Percentiles rank a stretch among this genome's conserved stretches.
These are phyloP conservation scores for Pseudoips prasinana DNA, from an alignment of 2,888 invertebrate species.

Conservation along the genomic window DNA sequence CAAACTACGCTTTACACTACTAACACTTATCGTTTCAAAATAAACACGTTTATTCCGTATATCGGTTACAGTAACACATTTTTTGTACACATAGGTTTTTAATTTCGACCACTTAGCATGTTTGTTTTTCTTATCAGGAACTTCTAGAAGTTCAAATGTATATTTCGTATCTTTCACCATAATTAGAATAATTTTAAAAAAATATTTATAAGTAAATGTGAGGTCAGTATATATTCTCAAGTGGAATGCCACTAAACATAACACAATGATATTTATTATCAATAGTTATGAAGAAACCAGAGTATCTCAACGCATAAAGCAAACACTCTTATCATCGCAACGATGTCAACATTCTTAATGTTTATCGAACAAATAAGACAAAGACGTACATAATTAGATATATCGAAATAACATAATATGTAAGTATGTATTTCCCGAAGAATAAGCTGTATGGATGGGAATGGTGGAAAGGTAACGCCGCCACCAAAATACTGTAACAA, in stretches of 20 bases:
- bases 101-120: conserved; percentile 50
- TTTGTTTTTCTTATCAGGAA: conserved; percentile 14
- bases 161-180: conserved; percentile 24
- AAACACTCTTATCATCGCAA: conserved; percentile 61
- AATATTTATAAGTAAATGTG: conserved; percentile 1
- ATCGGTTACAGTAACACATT: conserved; percentile 39
- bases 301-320: conserved; percentile 38
- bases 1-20: conserved; percentile 61
- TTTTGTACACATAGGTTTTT: conserved; percentile 48
- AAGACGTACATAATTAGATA: conserved; percentile 17
- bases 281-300: conserved; percentile 30
- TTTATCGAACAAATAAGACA: conserved; percentile 44
- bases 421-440: no score
- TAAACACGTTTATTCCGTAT: conserved; percentile 55
- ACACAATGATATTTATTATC: conserved; percentile 28
- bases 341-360: conserved; percentile 55
- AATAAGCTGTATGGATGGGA: no score
- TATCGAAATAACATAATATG: no score
- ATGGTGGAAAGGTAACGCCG: no score
- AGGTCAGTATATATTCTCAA: conserved; percentile 9
- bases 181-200: background rate
- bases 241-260: conserved; percentile 16
- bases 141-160: conserved; percentile 26
- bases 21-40: conserved; percentile 57
- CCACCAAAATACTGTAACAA: no score